Evolutionary conservation across 2,797 vertebrate genomes (phyloP).

Genomic region (Miichthys miiuy): DNA sequence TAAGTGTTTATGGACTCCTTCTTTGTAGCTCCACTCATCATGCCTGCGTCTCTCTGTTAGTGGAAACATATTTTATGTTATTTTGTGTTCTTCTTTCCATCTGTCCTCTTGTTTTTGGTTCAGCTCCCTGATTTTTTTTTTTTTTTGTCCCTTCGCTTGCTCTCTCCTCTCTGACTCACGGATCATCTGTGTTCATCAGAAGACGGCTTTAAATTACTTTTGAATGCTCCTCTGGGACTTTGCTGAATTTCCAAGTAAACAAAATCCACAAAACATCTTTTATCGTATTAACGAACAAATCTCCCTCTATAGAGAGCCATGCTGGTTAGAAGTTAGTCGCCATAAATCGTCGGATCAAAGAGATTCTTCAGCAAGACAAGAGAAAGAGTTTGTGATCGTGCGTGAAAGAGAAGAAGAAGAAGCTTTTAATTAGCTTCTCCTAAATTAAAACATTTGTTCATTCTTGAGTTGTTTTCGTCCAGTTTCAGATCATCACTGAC

Average conservation of each 20-base stretch:
- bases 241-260: constrained; percentile 34
- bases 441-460: constrained; percentile 7
- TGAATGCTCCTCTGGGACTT: constrained; percentile 13
- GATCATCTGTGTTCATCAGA: constrained; percentile 36
- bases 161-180: constrained; percentile 16
- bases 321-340: not conserved
- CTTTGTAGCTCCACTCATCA: not conserved
- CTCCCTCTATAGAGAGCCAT: not conserved
- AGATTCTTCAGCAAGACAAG: not conserved
- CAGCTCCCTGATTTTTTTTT: not conserved
- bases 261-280: constrained; percentile 36
- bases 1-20: not conserved
- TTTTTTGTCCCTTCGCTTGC: not conserved
- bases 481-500: constrained; percentile 21
- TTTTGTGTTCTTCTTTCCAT: not conserved
- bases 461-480: not conserved
- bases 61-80: constrained; percentile 34
- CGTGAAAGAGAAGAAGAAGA: not conserved
- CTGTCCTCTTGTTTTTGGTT: not conserved
- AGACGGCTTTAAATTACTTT: constrained; percentile 39
- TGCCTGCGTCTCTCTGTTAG: not conserved
- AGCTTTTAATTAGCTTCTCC: constrained; percentile 1
- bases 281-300: constrained; percentile 16
- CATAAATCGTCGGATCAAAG: constrained; percentile 16
- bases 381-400: not conserved